Evolutionary conservation across 2,113 vertebrate species (phyloP).

Genomic region (Pituophis catenifer): DNA sequence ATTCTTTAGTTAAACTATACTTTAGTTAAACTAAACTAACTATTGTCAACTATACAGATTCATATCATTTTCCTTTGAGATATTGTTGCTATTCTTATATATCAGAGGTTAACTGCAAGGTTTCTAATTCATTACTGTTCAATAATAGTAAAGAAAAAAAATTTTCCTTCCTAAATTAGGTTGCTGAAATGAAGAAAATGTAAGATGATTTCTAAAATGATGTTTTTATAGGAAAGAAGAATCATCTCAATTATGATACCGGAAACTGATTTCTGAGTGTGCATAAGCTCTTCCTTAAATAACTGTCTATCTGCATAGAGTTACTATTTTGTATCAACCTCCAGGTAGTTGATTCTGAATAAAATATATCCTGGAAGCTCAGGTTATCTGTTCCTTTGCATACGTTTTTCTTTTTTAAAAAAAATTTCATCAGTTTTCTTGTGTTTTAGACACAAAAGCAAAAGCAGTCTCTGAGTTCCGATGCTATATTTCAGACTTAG

Average conservation of each 20-base stretch:
- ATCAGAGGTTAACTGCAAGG: neutral
- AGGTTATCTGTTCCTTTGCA: neutral
- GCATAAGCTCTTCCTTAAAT: neutral
- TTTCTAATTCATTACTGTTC: neutral
- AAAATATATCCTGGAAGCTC: neutral
- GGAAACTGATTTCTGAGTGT: neutral
- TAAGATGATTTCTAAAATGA: neutral
- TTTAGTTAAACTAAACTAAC: too few species aligned
- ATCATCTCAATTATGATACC: neutral
- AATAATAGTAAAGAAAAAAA: neutral
- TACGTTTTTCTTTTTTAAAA: neutral
- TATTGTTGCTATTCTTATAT: neutral
- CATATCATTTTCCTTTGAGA: neutral
- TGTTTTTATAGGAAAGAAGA: neutral
- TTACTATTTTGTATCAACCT: neutral
- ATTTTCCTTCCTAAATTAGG: neutral
- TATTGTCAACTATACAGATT: neutral
- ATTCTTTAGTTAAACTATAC: neutral
- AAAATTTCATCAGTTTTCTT: neutral
- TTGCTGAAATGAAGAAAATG: neutral
- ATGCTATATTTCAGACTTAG: neutral
- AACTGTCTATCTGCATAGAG: neutral
- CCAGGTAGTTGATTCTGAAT: neutral
- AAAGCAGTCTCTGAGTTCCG: neutral
- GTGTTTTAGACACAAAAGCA: neutral